Evolutionary conservation across 2,888 invertebrate species (phyloP).

Genomic region (Polydrusus pterygomalis): DNA sequence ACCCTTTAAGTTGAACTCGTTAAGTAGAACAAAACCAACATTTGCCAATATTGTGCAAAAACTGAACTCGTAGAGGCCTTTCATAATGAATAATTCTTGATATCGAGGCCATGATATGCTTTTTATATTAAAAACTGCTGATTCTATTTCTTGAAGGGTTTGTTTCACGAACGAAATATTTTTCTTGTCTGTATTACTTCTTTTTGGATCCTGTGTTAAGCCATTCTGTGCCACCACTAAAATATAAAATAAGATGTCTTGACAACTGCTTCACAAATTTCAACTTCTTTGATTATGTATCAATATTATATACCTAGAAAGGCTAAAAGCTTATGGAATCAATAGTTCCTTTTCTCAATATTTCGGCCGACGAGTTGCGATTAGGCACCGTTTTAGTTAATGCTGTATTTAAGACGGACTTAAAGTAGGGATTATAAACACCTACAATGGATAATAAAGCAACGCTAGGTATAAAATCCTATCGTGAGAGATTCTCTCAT

Average conservation of each 20-base stretch:
- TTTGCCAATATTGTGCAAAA: constrained; percentile 38
- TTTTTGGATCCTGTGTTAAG: constrained; percentile 44
- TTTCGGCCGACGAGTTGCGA: too few species aligned
- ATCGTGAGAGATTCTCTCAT: too few species aligned
- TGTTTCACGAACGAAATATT: constrained; percentile 28
- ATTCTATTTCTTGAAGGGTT: constrained; percentile 41
- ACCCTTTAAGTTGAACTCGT: constrained; percentile 49
- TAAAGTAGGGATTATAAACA: too few species aligned
- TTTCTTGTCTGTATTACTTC: constrained; percentile 23
- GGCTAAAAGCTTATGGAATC: too few species aligned
- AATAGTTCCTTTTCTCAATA: too few species aligned
- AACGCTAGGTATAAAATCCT: too few species aligned
- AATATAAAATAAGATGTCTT: constrained; percentile 29
- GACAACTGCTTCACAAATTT: not conserved
- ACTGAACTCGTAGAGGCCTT: constrained; percentile 50
- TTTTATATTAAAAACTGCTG: constrained; percentile 46
- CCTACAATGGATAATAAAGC: too few species aligned
- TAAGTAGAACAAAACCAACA: constrained; percentile 49
- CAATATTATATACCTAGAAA: too few species aligned
- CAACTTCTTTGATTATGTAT: not conserved
- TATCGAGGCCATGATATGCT: constrained; percentile 52
- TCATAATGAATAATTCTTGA: constrained; percentile 53
- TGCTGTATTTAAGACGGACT: too few species aligned
- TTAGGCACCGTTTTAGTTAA: too few species aligned
- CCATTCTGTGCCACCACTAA: constrained; percentile 45